A percentile compares a stretch with the other conserved stretches of the same genome.
These are phyloP conservation scores for Rhinella marina DNA, from an alignment of 2,797 vertebrate species.

Conservation along the genomic window DNA sequence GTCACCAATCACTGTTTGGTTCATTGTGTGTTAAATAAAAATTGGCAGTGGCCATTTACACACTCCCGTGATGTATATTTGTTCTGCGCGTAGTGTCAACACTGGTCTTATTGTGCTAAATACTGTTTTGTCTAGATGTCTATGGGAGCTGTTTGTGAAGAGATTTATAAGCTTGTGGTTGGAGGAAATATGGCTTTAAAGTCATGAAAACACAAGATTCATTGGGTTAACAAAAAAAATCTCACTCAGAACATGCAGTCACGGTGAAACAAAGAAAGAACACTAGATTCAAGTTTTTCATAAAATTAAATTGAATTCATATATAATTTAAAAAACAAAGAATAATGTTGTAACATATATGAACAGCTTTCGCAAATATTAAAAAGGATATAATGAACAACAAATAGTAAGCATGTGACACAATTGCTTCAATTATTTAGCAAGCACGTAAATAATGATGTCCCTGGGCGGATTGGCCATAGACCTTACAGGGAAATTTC, in stretches of 20 bases:
- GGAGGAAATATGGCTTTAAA: not conserved
- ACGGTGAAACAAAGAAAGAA: not conserved
- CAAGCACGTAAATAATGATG: too few relatives aligned
- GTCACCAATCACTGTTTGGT: not conserved
- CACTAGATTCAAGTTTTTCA: not conserved
- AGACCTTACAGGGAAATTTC: too few relatives aligned
- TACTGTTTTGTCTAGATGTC: constrained; percentile 21
- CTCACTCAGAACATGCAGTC: not conserved
- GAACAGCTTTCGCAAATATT: not conserved
- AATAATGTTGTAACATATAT: not conserved
- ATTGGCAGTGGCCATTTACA: not conserved
- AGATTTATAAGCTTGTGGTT: constrained; percentile 38
- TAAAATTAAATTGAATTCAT: not conserved
- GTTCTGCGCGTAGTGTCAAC: constrained; percentile 22
- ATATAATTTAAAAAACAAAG: not conserved
- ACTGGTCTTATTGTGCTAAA: constrained; percentile 13
- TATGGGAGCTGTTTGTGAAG: constrained; percentile 8
- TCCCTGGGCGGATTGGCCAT: too few relatives aligned
- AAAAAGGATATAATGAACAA: not conserved
- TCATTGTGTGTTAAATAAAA: not conserved
- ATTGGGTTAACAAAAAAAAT: not conserved
- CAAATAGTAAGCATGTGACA: too few relatives aligned
- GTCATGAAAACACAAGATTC: constrained; percentile 2
- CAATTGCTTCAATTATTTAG: too few relatives aligned
- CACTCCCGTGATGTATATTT: constrained; percentile 2